Base-by-base conservation (phyloP, 2,113 vertebrate genomes). In the Lepidothrix coronata region DNA sequence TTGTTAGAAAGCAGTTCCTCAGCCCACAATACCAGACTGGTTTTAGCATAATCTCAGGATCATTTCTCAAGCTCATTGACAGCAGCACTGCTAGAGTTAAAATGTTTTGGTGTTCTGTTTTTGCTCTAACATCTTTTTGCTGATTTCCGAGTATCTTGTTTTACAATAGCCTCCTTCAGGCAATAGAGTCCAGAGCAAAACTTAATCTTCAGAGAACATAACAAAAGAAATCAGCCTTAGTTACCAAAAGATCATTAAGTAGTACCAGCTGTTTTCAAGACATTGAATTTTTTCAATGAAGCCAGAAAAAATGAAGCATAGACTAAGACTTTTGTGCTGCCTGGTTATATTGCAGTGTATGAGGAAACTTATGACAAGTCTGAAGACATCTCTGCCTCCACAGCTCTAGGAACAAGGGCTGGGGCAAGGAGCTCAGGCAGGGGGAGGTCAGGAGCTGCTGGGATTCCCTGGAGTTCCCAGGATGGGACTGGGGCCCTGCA, bases 141-240 rank as follows among this genome's bases (percentile, higher is more conserved):
- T 77, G 88, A 93, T 96, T 97, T 91, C 82, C 0, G 20, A 95
- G 70, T 96, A 92, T 95, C 96, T 65, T 95, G 66, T 75, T 89
- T 94, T 95, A 95, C 96, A 96, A 95, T 96, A 84, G 86, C 83
- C 57, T 93, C 92, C 95, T 92, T 80, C 90, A 84, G 88, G 93
- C 93, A 90, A 88, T 3, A 39, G 52, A 95, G 59, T 82, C 78
- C 79, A 76, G 78, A 94, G 65, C 74, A 96, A 88, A 91, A 95
- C 94, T 90, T 77, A 94, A 93, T 96, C 93, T 91, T 92, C 91
- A 84, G 91, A 74, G 89, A 89, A 73, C 49, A 68, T 87, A 95
- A 95, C 95, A 96, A 95, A 96, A 96, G 80, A 85, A 95, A 91
- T 95, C 85, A 73, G 91, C 70, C 76, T 68, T 72, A 78, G 79